phyloP scores from a whole-genome alignment of 2,888 invertebrate genomes.

The Terebella lapidaria region DNA sequence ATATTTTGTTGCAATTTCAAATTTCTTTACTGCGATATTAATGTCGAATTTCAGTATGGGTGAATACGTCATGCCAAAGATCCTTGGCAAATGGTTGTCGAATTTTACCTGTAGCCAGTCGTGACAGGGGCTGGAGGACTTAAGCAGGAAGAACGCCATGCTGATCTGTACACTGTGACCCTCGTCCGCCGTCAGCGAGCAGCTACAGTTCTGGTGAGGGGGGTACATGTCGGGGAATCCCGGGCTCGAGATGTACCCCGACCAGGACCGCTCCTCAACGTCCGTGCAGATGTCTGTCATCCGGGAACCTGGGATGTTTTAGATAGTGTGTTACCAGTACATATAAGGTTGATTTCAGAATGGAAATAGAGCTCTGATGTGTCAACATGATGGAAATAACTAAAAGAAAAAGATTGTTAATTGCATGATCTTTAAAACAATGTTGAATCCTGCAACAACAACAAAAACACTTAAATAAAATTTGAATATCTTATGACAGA shows the following conservation, averaged over 20 bases:
- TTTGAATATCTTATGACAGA: no score
- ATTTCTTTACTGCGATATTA: no score
- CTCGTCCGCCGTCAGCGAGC: not conserved
- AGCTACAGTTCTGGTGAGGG: constrained; percentile 21
- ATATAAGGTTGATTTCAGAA: not conserved
- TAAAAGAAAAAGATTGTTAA: no score
- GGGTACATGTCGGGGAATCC: constrained; percentile 24
- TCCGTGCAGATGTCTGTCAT: not conserved
- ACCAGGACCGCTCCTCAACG: not conserved
- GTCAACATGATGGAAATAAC: not conserved
- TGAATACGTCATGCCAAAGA: no score
- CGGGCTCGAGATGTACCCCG: constrained; percentile 13
- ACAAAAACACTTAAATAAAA: no score
- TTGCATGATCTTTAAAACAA: no score
- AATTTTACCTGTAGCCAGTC: constrained; percentile 21
- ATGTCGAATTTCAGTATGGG: no score
- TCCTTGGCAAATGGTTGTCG: no score
- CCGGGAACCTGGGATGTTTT: not conserved
- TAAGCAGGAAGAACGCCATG: constrained; percentile 20
- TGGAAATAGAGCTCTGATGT: not conserved
- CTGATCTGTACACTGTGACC: constrained; percentile 6
- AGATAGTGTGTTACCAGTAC: not conserved
- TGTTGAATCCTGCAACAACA: no score
- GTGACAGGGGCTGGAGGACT: constrained; percentile 16
- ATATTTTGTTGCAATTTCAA: no score